Conservation (phyloP, 2,888 invertebrate genomes). For the Himalopsyche japonica region DNA sequence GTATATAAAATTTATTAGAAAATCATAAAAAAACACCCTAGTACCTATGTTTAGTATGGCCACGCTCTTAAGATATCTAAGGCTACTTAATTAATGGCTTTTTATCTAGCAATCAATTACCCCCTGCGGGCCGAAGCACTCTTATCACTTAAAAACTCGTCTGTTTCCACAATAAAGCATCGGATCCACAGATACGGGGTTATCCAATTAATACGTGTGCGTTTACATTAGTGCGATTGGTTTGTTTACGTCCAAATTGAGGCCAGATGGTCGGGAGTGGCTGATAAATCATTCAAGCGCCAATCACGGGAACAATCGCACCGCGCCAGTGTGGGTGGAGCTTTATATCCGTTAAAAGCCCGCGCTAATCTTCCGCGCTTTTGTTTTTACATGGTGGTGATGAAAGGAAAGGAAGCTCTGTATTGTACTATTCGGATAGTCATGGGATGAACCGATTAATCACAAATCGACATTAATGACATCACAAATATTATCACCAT, state of each 20-base stretch:
- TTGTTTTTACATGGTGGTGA: not conserved
- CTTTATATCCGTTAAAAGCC: constrained; percentile 14
- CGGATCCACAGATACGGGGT: not conserved
- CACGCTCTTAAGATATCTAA: not conserved
- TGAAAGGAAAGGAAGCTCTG: not conserved
- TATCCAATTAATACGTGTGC: not conserved
- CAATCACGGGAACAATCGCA: constrained; percentile 24
- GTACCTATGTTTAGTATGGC: not conserved
- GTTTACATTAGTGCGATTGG: constrained; percentile 12
- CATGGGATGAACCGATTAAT: not conserved
- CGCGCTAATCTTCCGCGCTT: constrained; percentile 6
- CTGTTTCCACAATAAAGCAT: not conserved
- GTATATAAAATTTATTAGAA: no score
- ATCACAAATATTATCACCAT: not conserved
- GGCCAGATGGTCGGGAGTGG: not conserved
- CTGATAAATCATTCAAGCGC: constrained; percentile 26
- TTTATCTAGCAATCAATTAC: not conserved
- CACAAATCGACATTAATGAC: not conserved
- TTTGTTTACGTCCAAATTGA: constrained; percentile 3
- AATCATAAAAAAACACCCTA: no score
- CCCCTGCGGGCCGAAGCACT: not conserved
- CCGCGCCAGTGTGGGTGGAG: not conserved
- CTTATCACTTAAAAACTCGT: constrained; percentile 1
- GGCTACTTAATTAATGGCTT: not conserved
- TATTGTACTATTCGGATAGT: not conserved